Evolutionary conservation across 2,113 vertebrate genomes (phyloP).

Genomic region (Theristicus caerulescens): DNA sequence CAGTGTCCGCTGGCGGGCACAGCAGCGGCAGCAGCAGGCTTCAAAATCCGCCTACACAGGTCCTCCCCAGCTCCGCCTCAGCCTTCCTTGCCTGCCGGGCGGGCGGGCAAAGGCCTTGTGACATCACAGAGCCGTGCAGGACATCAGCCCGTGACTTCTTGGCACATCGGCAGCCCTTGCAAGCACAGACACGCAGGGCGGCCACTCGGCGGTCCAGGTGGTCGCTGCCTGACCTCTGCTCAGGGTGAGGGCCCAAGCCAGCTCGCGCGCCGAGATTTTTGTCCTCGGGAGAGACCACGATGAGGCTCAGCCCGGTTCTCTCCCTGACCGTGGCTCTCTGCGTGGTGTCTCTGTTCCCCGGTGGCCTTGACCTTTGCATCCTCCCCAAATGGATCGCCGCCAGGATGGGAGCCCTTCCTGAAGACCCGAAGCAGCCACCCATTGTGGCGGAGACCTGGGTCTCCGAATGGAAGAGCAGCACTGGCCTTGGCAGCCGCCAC

Average conservation of each 20-base stretch:
- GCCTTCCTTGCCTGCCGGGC: no score
- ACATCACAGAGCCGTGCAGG: background rate
- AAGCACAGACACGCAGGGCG: background rate
- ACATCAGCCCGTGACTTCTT: background rate
- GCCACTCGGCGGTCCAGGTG: background rate
- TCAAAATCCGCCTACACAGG: no score
- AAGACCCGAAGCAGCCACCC: no score
- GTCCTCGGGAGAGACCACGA: background rate
- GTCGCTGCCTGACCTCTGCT: background rate
- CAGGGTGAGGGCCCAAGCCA: background rate
- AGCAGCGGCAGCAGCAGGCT: background rate
- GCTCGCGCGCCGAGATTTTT: background rate
- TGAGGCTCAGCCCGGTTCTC: background rate
- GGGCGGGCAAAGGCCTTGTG: background rate
- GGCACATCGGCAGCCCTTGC: no score
- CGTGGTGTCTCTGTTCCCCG: fast-evolving
- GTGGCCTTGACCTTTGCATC: no score
- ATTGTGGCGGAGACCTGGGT: fast-evolving
- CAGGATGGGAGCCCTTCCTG: fast-evolving
- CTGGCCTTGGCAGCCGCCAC: fast-evolving
- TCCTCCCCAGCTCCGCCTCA: background rate
- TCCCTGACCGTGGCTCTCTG: background rate
- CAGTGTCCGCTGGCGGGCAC: background rate
- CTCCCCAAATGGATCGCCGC: fast-evolving
- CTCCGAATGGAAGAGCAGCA: background rate